Percentiles rank a stretch among this genome's conserved stretches.
Evolutionary conservation across 2,888 invertebrate genomes (phyloP).

Genomic region (Bembecia ichneumoniformis): DNA sequence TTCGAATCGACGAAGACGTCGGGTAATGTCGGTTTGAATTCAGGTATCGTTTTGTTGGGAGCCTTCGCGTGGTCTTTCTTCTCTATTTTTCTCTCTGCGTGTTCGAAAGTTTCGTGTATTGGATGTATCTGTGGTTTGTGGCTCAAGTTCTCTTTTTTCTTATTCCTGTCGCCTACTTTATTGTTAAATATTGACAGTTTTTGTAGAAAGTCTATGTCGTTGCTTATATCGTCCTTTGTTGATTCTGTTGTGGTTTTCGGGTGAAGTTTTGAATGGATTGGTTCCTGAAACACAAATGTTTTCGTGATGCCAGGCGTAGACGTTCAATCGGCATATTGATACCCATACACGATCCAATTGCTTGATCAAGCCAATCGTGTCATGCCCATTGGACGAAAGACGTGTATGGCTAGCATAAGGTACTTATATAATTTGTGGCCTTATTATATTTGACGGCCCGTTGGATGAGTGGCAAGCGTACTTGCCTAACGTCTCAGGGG

Average conservation of each 20-base stretch:
- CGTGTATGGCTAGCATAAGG: too few relatives aligned
- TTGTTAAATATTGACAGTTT: constrained; percentile 55
- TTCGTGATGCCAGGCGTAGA: too few relatives aligned
- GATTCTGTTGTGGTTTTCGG: constrained; percentile 13
- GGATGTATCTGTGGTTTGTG: constrained; percentile 53
- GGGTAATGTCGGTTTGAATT: constrained; percentile 50
- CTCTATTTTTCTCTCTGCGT: constrained; percentile 47
- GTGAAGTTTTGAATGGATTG: constrained; percentile 25
- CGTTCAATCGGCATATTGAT: too few relatives aligned
- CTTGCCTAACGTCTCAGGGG: too few relatives aligned
- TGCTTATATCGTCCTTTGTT: constrained; percentile 17
- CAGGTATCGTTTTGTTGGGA: constrained; percentile 26
- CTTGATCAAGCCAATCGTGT: too few relatives aligned
- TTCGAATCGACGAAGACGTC: constrained; percentile 26
- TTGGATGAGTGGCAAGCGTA: too few relatives aligned
- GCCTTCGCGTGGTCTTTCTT: constrained; percentile 51
- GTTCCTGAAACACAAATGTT: constrained; percentile 30
- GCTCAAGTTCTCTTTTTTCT: constrained; percentile 19
- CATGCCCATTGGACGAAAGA: too few relatives aligned
- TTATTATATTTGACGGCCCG: too few relatives aligned
- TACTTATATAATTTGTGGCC: too few relatives aligned
- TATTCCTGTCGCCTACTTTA: constrained; percentile 27
- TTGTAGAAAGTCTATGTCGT: constrained; percentile 35
- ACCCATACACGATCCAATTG: too few relatives aligned
- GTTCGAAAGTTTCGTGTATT: constrained; percentile 40